phyloP scores from a whole-genome alignment of 2,888 invertebrate genomes.

The Phragmatobia fuliginosa region DNA sequence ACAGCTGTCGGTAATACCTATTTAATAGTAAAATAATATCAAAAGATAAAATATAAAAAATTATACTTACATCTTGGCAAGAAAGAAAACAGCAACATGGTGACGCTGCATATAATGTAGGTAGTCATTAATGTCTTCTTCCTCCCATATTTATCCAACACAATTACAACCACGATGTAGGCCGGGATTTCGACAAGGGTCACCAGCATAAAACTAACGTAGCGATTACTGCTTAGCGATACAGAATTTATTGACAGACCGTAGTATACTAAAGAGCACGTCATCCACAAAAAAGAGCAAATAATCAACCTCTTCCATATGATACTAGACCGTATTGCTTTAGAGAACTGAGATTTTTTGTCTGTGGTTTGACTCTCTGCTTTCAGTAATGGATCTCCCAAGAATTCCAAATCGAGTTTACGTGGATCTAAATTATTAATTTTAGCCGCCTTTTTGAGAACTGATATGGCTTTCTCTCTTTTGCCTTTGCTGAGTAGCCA shows the following conservation, averaged over 20 bases:
- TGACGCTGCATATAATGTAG: conserved; percentile 88
- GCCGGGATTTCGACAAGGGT: conserved; percentile 91
- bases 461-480: conserved; percentile 88
- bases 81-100: conserved; percentile 88
- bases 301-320: conserved; percentile 87
- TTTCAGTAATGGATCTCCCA: conserved; percentile 78
- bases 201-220: conserved; percentile 90
- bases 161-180: conserved; percentile 88
- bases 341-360: conserved; percentile 76
- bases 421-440: conserved; percentile 86
- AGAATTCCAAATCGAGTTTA: conserved; percentile 76
- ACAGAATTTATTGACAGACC: conserved; percentile 93
- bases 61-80: conserved; percentile 85
- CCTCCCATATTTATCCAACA: conserved; percentile 89
- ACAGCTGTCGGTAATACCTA: neutral
- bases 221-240: conserved; percentile 90
- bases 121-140: conserved; percentile 88
- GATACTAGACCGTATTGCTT: conserved; percentile 85
- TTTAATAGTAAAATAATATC: conserved; percentile 2
- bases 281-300: conserved; percentile 92
- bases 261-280: conserved; percentile 92
- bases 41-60: neutral
- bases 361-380: conserved; percentile 67
- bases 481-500: conserved; percentile 92
- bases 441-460: conserved; percentile 88